Conservation (phyloP, 2,797 vertebrate species). For the Lacerta viridis region DNA sequence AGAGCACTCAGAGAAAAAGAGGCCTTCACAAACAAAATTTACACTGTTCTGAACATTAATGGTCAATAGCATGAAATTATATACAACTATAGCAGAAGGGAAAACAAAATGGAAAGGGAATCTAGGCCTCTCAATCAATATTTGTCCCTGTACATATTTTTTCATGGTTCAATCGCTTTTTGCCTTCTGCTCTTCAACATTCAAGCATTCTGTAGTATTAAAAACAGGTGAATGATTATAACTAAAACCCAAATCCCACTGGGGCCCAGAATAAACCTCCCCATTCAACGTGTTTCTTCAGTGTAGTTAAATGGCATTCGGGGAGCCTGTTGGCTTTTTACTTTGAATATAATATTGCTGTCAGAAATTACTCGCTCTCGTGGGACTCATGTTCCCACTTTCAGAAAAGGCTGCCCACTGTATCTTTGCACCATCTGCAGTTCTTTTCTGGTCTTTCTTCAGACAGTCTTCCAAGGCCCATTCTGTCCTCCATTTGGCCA, state of each 20-base stretch:
- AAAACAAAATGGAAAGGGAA: conserved; percentile 69
- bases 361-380: neutral
- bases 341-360: conserved; percentile 12
- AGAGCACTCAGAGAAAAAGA: conserved; percentile 27
- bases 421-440: neutral
- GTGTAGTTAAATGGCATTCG: conserved; percentile 14
- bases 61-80: conserved; percentile 57
- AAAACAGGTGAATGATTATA: conserved; percentile 73
- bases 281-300: conserved; percentile 45
- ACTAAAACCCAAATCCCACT: conserved; percentile 59
- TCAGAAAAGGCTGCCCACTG: too few relatives aligned
- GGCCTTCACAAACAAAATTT: conserved; percentile 16
- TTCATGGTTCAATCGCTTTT: conserved; percentile 67
- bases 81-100: conserved; percentile 41
- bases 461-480: neutral
- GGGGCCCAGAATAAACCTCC: conserved; percentile 59
- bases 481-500: neutral
- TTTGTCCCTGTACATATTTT: conserved; percentile 65
- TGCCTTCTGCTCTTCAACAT: conserved; percentile 63
- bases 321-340: conserved; percentile 22
- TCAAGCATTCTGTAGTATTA: conserved; percentile 70
- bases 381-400: neutral
- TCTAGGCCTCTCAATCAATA: conserved; percentile 71
- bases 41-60: conserved; percentile 43
- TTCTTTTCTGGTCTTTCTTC: too few relatives aligned